phyloP scores from a whole-genome alignment of 2,888 invertebrate species.

The Blastobasis lacticolella region DNA sequence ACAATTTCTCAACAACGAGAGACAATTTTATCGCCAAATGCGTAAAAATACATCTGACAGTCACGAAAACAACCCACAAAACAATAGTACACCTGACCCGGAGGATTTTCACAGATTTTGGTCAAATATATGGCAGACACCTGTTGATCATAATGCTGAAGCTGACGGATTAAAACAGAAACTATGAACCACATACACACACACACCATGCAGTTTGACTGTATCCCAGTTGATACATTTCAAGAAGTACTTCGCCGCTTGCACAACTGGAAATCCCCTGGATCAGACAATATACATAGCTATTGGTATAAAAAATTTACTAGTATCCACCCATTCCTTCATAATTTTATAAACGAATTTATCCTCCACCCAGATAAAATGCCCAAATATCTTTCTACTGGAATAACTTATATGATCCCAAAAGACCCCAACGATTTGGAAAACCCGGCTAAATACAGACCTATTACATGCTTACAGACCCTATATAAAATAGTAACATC shows the following conservation, averaged over 20 bases:
- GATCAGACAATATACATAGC: conserved; percentile 14
- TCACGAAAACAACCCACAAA: neutral
- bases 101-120: conserved; percentile 7
- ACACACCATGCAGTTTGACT: conserved; percentile 6
- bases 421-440: conserved; percentile 1
- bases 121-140: conserved; percentile 9
- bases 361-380: conserved; percentile 6
- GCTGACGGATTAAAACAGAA: conserved; percentile 8
- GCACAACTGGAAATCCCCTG: conserved; percentile 17
- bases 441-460: conserved; percentile 8
- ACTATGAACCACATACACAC: neutral
- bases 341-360: conserved; percentile 9
- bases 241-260: conserved; percentile 4
- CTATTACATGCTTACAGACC: neutral
- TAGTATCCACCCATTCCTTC: conserved; percentile 5
- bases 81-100: neutral
- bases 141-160: conserved; percentile 6
- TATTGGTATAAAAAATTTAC: conserved; percentile 18
- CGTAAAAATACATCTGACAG: neutral
- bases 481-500: conserved; percentile 1
- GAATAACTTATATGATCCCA: conserved; percentile 15
- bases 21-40: conserved; percentile 8
- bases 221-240: conserved; percentile 8
- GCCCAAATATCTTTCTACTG: conserved; percentile 11
- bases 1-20: conserved; percentile 11